Conservation (phyloP, 2,113 vertebrate genomes). For the Hydrochoerus hydrochaeris region DNA sequence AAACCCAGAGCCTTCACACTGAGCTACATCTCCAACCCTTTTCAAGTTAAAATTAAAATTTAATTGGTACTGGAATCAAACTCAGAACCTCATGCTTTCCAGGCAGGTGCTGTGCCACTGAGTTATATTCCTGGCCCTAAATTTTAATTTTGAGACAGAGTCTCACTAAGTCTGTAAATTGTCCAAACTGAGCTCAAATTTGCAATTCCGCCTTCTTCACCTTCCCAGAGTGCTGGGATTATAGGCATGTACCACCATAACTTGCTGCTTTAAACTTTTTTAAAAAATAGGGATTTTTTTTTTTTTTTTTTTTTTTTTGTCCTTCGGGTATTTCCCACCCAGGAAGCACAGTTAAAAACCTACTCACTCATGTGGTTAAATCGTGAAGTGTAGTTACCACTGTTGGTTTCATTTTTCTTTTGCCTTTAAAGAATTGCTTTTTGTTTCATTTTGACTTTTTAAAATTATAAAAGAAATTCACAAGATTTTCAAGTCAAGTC, state of each 20-base stretch:
- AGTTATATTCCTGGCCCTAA: too few relatives aligned
- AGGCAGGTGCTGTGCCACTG: too few relatives aligned
- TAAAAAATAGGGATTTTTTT: not conserved
- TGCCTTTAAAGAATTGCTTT: not conserved
- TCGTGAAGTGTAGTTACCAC: not conserved
- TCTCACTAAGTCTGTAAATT: not conserved
- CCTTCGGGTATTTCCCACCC: not conserved
- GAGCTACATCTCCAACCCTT: not conserved
- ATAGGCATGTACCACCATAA: not conserved
- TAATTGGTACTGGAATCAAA: too few relatives aligned
- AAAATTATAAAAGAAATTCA: not conserved
- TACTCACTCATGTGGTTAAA: not conserved
- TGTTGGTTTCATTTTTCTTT: not conserved
- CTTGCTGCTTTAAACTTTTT: not conserved
- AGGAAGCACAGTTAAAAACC: not conserved
- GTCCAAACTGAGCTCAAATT: not conserved
- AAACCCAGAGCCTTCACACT: not conserved
- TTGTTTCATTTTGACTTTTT: slow-evolving; percentile 16
- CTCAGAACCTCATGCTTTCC: too few relatives aligned
- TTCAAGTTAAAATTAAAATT: too few relatives aligned
- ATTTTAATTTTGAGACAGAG: not conserved
- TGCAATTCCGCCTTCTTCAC: not conserved
- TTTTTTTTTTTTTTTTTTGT: not conserved
- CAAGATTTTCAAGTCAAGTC: not conserved
- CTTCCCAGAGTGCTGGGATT: not conserved